A percentile compares a stretch with the other conserved stretches of the same genome.
Conservation (phyloP, 2,797 vertebrate species). For the Myiotriccus ornatus region DNA sequence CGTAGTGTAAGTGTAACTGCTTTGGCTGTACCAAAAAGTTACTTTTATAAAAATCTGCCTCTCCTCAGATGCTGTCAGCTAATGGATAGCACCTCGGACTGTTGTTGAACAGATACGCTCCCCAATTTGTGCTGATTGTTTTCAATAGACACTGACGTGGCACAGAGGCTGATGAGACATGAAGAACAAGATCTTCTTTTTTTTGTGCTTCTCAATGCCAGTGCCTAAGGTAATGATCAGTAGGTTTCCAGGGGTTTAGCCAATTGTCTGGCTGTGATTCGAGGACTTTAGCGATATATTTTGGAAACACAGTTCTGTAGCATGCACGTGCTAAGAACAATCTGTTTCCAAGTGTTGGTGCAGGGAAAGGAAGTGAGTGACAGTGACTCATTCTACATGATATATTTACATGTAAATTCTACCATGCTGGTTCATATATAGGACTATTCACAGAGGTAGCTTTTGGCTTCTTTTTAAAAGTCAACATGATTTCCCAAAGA, state of each 20-base stretch:
- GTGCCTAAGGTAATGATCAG: constrained; percentile 41
- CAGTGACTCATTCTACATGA: constrained; percentile 7
- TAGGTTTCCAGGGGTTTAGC: constrained; percentile 52
- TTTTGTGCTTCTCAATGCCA: not conserved
- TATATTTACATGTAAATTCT: constrained; percentile 25
- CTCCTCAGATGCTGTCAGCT: not conserved
- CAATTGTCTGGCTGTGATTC: constrained; percentile 60
- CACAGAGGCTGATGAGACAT: not conserved
- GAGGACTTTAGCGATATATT: constrained; percentile 52
- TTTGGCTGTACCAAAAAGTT: not conserved
- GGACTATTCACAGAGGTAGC: not conserved
- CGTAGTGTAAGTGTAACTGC: not conserved
- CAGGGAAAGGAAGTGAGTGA: not conserved
- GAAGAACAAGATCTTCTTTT: not conserved
- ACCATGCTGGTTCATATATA: not conserved
- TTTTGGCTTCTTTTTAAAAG: constrained; percentile 25
- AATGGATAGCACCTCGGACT: not conserved
- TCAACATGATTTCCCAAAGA: constrained; percentile 5
- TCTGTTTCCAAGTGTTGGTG: constrained; percentile 26
- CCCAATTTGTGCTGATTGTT: not conserved
- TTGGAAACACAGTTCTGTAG: constrained; percentile 47
- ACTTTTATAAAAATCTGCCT: not conserved
- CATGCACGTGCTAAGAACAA: constrained; percentile 55
- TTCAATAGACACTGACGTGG: not conserved
- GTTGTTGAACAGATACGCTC: not conserved